Evolutionary conservation across 2,888 invertebrate genomes (phyloP).

Genomic region (Hypolimnas misippus): DNA sequence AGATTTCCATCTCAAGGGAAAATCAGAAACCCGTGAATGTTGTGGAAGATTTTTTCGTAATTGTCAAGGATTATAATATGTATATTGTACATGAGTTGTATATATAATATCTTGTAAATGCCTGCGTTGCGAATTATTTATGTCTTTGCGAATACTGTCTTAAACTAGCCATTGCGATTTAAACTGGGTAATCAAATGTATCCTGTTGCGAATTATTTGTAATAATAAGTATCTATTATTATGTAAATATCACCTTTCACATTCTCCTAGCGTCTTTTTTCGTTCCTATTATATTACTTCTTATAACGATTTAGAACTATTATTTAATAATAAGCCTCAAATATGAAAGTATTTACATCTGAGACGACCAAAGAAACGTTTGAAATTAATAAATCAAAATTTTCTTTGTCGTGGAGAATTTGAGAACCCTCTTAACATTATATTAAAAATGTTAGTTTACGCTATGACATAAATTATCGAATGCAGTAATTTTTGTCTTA

Average conservation of each 20-base stretch:
- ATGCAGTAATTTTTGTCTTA: conserved; percentile 17
- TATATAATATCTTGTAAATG: too few relatives aligned
- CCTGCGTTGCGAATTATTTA: conserved; percentile 21
- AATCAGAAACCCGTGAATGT: conserved; percentile 15
- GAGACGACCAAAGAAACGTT: neutral
- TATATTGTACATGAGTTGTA: too few relatives aligned
- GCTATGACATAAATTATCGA: conserved; percentile 22
- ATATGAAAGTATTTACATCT: neutral
- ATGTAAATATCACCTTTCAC: neutral
- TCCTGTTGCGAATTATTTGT: conserved; percentile 11
- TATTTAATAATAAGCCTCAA: neutral
- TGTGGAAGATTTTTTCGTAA: neutral
- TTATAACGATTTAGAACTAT: too few relatives aligned
- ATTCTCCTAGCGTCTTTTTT: neutral
- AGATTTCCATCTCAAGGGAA: neutral
- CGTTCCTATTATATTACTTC: neutral
- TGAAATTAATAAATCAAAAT: neutral
- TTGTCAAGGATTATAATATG: too few relatives aligned
- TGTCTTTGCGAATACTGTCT: conserved; percentile 10
- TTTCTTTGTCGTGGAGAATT: conserved; percentile 3
- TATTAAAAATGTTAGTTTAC: neutral
- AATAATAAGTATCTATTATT: neutral
- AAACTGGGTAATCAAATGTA: neutral
- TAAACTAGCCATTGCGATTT: conserved; percentile 1
- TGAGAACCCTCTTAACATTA: neutral